A percentile compares a stretch with the other conserved stretches of the same genome.
These are phyloP conservation scores for Leucophenga varia DNA, from an alignment of 1,140 invertebrate species.

Conservation along the genomic window DNA sequence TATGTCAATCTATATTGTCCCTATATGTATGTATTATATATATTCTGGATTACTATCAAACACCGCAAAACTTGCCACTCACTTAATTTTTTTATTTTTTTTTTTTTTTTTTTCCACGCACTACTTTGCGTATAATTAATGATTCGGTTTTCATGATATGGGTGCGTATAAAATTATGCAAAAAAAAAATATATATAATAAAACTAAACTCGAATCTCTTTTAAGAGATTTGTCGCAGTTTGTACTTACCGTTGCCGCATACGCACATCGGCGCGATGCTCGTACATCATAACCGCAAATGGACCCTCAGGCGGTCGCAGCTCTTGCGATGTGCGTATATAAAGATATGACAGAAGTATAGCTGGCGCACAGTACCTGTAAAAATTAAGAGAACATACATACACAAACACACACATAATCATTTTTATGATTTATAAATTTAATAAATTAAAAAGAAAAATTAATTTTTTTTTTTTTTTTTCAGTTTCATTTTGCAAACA, in stretches of 20 bases:
- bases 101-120: background rate
- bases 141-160: too few species aligned
- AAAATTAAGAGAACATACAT: constrained; percentile 3
- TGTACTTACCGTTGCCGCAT: constrained; percentile 50
- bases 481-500: too few species aligned
- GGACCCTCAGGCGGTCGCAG: constrained; percentile 61
- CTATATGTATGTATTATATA: too few species aligned
- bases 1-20: too few species aligned
- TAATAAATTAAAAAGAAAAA: too few species aligned
- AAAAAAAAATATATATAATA: background rate
- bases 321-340: constrained; percentile 65
- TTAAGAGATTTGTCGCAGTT: background rate
- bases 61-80: too few species aligned
- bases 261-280: constrained; percentile 54
- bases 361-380: constrained; percentile 67
- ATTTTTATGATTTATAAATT: too few species aligned
- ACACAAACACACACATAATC: background rate
- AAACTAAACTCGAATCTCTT: background rate
- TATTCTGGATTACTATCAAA: too few species aligned
- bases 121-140: too few species aligned
- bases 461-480: too few species aligned
- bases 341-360: constrained; percentile 64
- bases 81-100: constrained; percentile 2
- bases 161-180: too few species aligned
- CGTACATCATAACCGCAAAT: constrained; percentile 60